A percentile compares a stretch with the other conserved stretches of the same genome.
phyloP scores from a whole-genome alignment of 2,113 vertebrate species.

The Rhinolophus sinicus region DNA sequence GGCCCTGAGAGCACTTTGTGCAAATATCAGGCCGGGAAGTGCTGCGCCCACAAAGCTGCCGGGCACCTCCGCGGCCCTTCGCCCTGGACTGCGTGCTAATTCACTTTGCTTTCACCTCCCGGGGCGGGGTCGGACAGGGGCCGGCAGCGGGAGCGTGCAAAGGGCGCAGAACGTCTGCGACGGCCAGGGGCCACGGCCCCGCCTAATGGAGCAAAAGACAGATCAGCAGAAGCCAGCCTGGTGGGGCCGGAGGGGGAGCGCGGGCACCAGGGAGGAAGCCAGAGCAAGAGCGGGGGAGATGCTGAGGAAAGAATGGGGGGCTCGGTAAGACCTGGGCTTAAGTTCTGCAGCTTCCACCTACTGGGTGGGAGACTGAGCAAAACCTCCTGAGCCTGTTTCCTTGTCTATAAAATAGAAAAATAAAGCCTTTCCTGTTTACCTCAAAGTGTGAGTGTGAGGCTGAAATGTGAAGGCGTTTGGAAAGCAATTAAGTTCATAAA shows the following conservation, averaged over 20 bases:
- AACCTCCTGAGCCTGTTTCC: background rate
- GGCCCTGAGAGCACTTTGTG: slow-evolving; percentile 76
- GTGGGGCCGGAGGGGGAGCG: background rate
- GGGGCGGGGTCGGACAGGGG: background rate
- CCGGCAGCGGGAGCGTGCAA: background rate
- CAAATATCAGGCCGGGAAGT: slow-evolving; percentile 78
- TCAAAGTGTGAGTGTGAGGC: background rate
- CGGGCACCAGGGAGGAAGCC: background rate
- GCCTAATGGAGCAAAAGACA: slow-evolving; percentile 77
- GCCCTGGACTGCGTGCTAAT: slow-evolving; percentile 62
- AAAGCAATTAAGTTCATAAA: background rate
- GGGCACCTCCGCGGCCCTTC: slow-evolving; percentile 52
- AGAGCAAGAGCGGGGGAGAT: background rate
- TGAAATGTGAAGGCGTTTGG: background rate
- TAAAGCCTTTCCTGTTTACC: background rate
- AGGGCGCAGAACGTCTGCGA: background rate
- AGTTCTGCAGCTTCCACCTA: background rate
- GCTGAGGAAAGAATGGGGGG: background rate
- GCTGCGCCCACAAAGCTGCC: slow-evolving; percentile 72
- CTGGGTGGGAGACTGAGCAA: background rate
- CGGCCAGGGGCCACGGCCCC: slow-evolving; percentile 26
- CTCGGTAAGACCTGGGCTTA: background rate
- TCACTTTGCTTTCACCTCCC: slow-evolving; percentile 72
- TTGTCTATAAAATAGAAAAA: background rate
- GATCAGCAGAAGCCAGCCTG: slow-evolving; percentile 73